Percentiles rank a stretch among this genome's conserved stretches.
Conservation (phyloP, 2,888 invertebrate genomes). For the Eilema depressum region DNA sequence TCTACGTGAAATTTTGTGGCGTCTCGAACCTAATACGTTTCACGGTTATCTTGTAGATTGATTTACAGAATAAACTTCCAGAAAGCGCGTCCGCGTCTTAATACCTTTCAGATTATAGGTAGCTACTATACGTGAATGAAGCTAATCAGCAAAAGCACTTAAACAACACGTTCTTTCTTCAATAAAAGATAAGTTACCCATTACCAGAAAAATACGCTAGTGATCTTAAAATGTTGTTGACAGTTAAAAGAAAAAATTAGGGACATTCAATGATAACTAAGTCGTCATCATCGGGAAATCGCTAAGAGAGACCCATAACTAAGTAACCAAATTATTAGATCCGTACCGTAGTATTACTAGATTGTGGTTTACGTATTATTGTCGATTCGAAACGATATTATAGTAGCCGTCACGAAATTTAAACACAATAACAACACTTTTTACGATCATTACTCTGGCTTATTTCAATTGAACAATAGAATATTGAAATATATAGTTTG, state of each 20-base stretch:
- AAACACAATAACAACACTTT: conserved; percentile 2
- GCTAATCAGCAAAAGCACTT: not conserved
- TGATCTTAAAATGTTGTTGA: not conserved
- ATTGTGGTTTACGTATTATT: not conserved
- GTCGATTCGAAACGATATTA: not conserved
- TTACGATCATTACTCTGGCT: not conserved
- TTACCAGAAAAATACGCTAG: not conserved
- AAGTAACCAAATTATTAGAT: not conserved
- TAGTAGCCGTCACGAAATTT: not conserved
- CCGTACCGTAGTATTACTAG: not conserved
- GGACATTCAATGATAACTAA: not conserved
- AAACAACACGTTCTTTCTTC: not conserved
- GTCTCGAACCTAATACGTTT: not conserved
- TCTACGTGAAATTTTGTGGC: not conserved
- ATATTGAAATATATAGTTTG: not conserved
- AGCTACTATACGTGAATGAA: not conserved
- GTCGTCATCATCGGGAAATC: not conserved
- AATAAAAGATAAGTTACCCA: not conserved
- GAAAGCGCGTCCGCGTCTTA: not conserved
- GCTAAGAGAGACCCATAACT: not conserved
- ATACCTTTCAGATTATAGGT: not conserved
- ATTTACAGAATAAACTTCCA: not conserved
- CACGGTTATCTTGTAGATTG: not conserved
- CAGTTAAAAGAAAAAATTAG: not conserved
- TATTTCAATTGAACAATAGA: not conserved